Percentiles rank a stretch among this genome's conserved stretches.
Evolutionary conservation across 1,140 invertebrate species (phyloP).

Genomic region (Drosophila murphyi): DNA sequence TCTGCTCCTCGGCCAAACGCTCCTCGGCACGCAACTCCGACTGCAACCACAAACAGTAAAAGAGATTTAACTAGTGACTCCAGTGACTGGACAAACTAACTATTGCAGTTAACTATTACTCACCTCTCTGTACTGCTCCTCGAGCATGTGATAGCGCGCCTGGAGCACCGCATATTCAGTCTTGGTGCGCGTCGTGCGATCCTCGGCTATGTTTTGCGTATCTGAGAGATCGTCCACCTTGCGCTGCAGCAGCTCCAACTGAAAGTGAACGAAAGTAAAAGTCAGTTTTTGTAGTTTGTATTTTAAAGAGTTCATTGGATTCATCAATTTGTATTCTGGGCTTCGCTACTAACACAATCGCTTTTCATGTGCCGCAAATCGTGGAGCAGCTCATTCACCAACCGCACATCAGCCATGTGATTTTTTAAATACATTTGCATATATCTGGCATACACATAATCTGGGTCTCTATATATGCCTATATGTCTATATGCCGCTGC

Average conservation of each 20-base stretch:
- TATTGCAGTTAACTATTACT: constrained; percentile 12
- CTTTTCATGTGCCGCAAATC: constrained; percentile 77
- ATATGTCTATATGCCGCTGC: constrained; percentile 9
- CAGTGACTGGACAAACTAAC: constrained; percentile 7
- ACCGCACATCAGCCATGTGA: constrained; percentile 79
- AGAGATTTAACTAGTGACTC: neutral
- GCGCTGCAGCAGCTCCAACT: constrained; percentile 96
- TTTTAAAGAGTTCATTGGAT: neutral
- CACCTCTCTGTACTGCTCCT: constrained; percentile 95
- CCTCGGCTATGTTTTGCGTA: constrained; percentile 92
- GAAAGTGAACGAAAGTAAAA: constrained; percentile 55
- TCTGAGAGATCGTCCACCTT: constrained; percentile 94
- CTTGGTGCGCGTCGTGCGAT: constrained; percentile 93
- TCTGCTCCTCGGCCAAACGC: constrained; percentile 92
- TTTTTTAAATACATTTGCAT: constrained; percentile 83
- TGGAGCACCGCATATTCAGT: constrained; percentile 96
- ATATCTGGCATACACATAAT: constrained; percentile 58
- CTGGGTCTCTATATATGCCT: constrained; percentile 26
- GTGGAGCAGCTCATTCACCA: constrained; percentile 78
- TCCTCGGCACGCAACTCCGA: constrained; percentile 94
- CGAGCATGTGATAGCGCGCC: constrained; percentile 94
- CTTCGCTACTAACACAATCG: constrained; percentile 80
- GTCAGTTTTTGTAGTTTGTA: neutral
- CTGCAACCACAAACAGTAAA: constrained; percentile 53
- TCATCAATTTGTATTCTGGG: neutral